A percentile compares a stretch with the other conserved stretches of the same genome.
Conservation (phyloP, 2,888 invertebrate genomes). For the Pherbina coryleti region DNA sequence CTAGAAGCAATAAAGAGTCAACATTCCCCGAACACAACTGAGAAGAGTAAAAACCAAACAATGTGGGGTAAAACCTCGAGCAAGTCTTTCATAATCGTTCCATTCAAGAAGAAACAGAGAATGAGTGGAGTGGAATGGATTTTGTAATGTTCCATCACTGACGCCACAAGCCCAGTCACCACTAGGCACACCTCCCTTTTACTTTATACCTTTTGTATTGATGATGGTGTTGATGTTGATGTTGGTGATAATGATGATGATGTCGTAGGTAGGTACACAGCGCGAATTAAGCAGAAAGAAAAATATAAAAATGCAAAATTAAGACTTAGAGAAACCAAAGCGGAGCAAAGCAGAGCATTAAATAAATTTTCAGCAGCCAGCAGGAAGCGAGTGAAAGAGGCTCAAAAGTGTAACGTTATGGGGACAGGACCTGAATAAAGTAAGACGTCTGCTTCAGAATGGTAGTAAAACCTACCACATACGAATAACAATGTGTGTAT, state of each 20-base stretch:
- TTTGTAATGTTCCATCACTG: background rate
- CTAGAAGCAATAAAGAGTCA: background rate
- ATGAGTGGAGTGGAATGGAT: background rate
- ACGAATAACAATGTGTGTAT: background rate
- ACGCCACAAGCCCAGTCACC: background rate
- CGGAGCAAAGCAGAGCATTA: background rate
- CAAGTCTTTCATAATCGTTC: conserved; percentile 22
- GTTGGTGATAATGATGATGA: background rate
- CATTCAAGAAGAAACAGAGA: conserved; percentile 12
- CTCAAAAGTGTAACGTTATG: background rate
- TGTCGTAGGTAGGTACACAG: background rate
- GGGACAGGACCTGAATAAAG: conserved; percentile 7
- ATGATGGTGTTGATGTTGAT: background rate
- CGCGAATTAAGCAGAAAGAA: background rate
- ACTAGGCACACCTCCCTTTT: background rate
- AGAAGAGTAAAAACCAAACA: background rate
- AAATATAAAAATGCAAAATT: background rate
- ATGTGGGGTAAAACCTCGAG: background rate
- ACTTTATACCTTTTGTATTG: background rate
- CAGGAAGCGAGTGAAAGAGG: conserved; percentile 10
- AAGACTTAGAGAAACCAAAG: background rate
- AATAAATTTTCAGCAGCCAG: conserved; percentile 3
- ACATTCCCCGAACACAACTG: background rate
- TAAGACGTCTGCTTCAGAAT: background rate
- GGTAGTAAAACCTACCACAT: background rate